Evolutionary conservation across 2,113 vertebrate genomes (phyloP), one percentile per base, ranked within the genome.

Genomic region (Mola mola): DNA sequence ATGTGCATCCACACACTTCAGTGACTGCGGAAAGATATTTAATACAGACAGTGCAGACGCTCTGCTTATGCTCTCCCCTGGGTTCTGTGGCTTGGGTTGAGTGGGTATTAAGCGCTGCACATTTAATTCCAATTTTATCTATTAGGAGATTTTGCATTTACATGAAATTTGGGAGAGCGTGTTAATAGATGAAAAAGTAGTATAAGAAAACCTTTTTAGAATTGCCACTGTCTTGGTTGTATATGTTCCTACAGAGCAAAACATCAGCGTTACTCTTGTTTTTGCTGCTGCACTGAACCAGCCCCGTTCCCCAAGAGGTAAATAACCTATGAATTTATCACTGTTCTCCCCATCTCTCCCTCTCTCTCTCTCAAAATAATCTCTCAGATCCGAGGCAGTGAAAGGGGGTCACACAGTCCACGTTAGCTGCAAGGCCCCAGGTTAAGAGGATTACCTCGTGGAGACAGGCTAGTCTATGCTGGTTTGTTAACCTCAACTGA

Each of bases 361-460:
- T 50, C 60, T 28, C 28, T 6, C 59, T 11, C 36, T 36, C 40
- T 49, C 42, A 2, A 57, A 63, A 79, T 87, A 88, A 84, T 84
- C 82, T 82, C 70, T 61, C 17, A 57, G 66, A 85, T 75, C 50
- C 67, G 60, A 78, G 20, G 67, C 81, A 63, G 33, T 47, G 50
- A 83, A 81, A 61, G 51, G 56, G 60, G 70, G 33, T 17, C 36
- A 60, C 31, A 56, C 25, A 51, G 79, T 36, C 70, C 68, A 68
- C 56, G 84, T 78, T 59, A 74, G 79, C 77, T 25, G 24, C 53
- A 52, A 12, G 28, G 70, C 29, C 47, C 25, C 66, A 56, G 41
- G 86, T 79, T 89, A 87, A 90, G 82, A 88, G 75, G 88, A 89
- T 90, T 90, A 75, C 67, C 56, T 44, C 55, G 7, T 57, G 33